These are phyloP conservation scores for Myotis myotis DNA, from an alignment of 2,797 vertebrate species.

Conservation along the genomic window DNA sequence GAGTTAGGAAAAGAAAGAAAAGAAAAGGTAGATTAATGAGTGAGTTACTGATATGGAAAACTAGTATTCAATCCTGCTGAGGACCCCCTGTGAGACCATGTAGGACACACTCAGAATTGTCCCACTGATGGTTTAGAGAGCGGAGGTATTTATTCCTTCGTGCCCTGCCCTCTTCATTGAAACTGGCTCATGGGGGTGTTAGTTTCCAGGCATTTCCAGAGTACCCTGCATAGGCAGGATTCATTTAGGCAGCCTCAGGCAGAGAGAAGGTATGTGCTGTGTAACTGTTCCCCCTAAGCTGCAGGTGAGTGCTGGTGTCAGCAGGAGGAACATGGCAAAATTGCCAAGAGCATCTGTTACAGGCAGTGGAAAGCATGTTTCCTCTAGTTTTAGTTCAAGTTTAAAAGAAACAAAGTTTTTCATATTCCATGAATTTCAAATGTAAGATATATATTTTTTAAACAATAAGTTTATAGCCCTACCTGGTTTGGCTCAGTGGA, in stretches of 20 bases:
- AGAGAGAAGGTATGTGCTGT: neutral
- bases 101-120: neutral
- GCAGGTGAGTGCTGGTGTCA: neutral
- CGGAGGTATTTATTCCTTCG: neutral
- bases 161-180: neutral
- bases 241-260: neutral
- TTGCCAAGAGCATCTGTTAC: neutral
- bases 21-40: neutral
- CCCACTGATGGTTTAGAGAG: neutral
- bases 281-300: neutral
- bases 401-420: neutral
- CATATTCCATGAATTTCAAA: neutral
- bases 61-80: neutral
- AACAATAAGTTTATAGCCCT: no score
- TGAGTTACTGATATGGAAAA: neutral
- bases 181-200: neutral
- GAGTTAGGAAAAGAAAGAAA: neutral
- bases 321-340: neutral
- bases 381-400: conserved; percentile 10
- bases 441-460: neutral
- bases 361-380: neutral
- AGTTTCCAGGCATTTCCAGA: neutral
- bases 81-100: no score
- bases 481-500: no score
- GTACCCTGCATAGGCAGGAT: neutral